Base-by-base conservation (phyloP, 1,140 invertebrate genomes). In the Zophobas atratus region DNA sequence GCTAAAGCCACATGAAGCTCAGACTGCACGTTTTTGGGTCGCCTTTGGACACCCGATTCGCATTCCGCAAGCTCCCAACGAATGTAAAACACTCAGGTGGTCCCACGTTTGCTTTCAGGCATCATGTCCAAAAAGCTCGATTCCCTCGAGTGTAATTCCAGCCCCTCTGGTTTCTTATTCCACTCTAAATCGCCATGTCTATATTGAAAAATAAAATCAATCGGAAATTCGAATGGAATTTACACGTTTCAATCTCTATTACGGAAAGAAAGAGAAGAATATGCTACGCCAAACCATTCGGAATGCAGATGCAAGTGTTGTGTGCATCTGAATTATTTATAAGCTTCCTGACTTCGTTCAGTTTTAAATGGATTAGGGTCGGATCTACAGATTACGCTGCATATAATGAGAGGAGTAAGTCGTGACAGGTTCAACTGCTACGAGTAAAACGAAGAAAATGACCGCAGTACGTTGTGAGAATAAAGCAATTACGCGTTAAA, bases 161-260 rank as follows among this genome's bases (percentile, higher is more conserved):
- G 43, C 75, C 57, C 60, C 60, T 51, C 41, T 49, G 57, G 60
- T 41, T 63, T 75, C 56, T 51, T 51, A 60, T 55, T 76, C 60
- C 55, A n/a, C 1, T 70, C 60, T 48, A 76, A 70, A 70, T 76
- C 60, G 53, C 60, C 60, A 60, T 70, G 67, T 63, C 60, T 76
- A 63, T 76, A 76, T 76, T 76, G 57, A 76, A 76, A 76, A 76
- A 70, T 76, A 76, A 76, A 76, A 76, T 70, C 57, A 53, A 51
- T 70, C 76, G 49, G 53, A 75, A 78, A 55, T 60, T 75, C 56
- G 39, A 46, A 5, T 53, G 56, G 35, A 73, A 73, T 51, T 73
- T 73, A 51, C 49, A 35, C 39, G 8, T 60, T 46, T 60, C 55
- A 57, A 46, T 75, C 41, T 35, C 41, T 35, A 48, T 75, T 75